Evolutionary conservation across 2,113 vertebrate species (phyloP), one percentile per base, ranked within the genome.

Genomic region (Seriola quinqueradiata): DNA sequence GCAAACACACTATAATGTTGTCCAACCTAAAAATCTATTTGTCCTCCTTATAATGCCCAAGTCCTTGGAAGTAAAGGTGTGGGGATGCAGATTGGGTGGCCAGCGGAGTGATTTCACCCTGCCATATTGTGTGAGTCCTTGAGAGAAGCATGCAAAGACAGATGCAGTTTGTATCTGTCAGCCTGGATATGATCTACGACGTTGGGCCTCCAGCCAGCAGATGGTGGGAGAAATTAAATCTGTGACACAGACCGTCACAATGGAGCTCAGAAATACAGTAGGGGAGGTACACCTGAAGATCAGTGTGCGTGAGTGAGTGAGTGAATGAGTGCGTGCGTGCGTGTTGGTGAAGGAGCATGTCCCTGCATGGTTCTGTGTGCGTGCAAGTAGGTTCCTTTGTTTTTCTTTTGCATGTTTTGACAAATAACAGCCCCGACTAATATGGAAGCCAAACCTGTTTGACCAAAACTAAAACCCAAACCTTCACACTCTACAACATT

Each of bases 151-250:
- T 80, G 77, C 86, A 82, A 77, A 86, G 94, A 94, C 94, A 94
- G 93, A 92, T 85, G 90, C 93, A 94, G 93, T 95, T 94, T 94
- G 93, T 94, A 92, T 83, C 92, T 93, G 94, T 95, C 94, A 94
- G 91, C 70, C 82, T 68, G 73, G 83, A 83, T 90, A 91, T 94
- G 94, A 95, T 94, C 91, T 94, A 94, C 74, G 91, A 90, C 19
- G 73, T 85, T 25, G 84, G 94, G 93, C 93, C 84, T 91, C 75
- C 89, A 89, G 93, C 95, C 94, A 94, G 93, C 95, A 95, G 95
- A 95, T 94, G 93, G 94, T 94, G 84, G 86, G 87, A 92, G 92
- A 93, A 95, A 95, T 95, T 93, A 94, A 95, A 95, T 89, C 82
- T 67, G 93, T 92, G 94, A 93, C 93, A 91, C 79, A 72, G 77